Base-by-base conservation (phyloP, 2,113 vertebrate species). In the Sinocyclocheilus anshuiensis region DNA sequence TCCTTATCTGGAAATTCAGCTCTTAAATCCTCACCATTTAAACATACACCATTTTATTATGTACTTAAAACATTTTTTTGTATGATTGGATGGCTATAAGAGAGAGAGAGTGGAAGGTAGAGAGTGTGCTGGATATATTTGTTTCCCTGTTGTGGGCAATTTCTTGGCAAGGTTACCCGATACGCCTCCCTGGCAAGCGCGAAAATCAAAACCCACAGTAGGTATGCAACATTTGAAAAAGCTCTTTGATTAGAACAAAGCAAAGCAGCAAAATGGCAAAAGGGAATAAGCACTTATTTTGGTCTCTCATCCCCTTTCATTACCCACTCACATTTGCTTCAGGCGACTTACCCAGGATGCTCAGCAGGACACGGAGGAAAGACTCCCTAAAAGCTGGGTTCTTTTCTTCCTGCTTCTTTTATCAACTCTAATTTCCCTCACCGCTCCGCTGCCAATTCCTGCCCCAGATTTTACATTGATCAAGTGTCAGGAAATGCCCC, bases 381-480 rank as follows among this genome's bases (percentile, higher is more conserved):
- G 90, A 91, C 92, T 93, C 91, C 91, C 92, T 93, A 86, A 93
- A 91, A 90, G 86, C 84, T 61, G 65, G 42, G 53, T 63, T 84
- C 63, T 88, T 81, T 81, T 65, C 79, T 67, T 33, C 84, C 91
- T 88, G 86, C 91, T 89, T 93, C 92, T 92, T 93, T 93, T 89
- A 92, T 93, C 92, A 94, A 93, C 93, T 94, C 92, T 92, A 91
- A 91, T 93, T 94, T 93, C 91, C 90, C 89, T 90, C 92, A 94
- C 90, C 89, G 93, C 94, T 93, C 89, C 90, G 86, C 84, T 80
- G 90, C 90, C 90, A 87, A 93, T 94, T 89, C 87, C 90, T 93
- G 84, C 88, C 85, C 90, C 89, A 94, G 93, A 93, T 94, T 93
- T 93, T 92, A 90, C 93, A 94, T 94, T 93, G 93, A 95, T 94